Conservation (phyloP, 2,113 vertebrate species). For the Falco punctatus region DNA sequence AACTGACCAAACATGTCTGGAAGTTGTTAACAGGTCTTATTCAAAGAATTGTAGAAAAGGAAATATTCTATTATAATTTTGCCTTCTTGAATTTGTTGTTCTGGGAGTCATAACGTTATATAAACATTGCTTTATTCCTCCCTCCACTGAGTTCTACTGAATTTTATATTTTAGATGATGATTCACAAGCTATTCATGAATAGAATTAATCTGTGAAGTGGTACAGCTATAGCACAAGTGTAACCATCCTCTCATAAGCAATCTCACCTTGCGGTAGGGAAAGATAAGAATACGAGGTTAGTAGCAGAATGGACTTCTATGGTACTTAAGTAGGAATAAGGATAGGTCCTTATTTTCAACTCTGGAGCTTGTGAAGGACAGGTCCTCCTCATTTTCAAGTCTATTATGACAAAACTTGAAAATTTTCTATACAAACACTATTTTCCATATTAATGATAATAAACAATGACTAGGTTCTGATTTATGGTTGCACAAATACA, state of each 20-base stretch:
- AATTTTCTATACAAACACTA: neutral
- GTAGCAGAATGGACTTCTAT: neutral
- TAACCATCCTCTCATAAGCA: neutral
- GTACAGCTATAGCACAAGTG: neutral
- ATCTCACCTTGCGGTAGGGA: neutral
- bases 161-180: neutral
- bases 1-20: neutral
- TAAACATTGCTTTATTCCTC: neutral
- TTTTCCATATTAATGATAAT: neutral
- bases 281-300: neutral
- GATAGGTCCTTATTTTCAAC: neutral
- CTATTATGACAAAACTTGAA: neutral
- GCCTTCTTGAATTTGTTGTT: neutral
- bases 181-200: neutral
- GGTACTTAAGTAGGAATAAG: neutral
- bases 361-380: neutral
- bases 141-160: neutral
- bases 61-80: neutral
- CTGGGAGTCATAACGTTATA: neutral
- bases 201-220: neutral
- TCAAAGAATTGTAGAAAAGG: neutral
- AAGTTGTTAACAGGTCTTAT: neutral
- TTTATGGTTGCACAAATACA: neutral
- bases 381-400: neutral
- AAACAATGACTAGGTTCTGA: neutral